Evolutionary conservation across 2,888 invertebrate species (phyloP).

Genomic region (Pemphredon lugubris): DNA sequence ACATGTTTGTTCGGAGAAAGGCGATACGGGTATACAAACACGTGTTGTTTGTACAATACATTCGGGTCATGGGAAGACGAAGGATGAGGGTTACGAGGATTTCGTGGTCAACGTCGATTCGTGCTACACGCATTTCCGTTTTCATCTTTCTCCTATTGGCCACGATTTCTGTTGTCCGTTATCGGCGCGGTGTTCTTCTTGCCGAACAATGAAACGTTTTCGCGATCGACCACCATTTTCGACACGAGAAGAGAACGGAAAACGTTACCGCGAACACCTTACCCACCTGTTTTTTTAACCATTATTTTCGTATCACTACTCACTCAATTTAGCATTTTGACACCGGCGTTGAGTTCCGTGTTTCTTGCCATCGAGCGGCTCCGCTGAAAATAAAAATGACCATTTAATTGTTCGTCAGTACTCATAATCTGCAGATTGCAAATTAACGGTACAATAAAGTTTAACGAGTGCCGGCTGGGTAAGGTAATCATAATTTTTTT

Average conservation of each 20-base stretch:
- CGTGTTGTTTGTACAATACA: conserved; percentile 27
- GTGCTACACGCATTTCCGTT: conserved; percentile 71
- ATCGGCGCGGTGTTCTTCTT: background rate
- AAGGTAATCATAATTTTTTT: too few species aligned
- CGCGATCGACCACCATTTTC: background rate
- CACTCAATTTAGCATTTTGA: too few species aligned
- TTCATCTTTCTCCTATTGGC: conserved; percentile 21
- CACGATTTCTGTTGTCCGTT: background rate
- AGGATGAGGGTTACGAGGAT: conserved; percentile 50
- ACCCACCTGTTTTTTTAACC: too few species aligned
- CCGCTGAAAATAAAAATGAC: too few species aligned
- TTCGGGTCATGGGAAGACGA: conserved; percentile 66
- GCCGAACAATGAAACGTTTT: background rate
- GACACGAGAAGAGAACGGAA: conserved; percentile 15
- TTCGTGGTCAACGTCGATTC: conserved; percentile 52
- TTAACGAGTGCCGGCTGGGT: too few species aligned
- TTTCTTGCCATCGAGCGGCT: too few species aligned
- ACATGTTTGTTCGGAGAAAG: too few species aligned
- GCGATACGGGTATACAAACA: conserved; percentile 4
- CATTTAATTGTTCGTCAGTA: too few species aligned
- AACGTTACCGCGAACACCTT: background rate
- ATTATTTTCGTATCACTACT: too few species aligned
- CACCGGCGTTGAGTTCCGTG: too few species aligned
- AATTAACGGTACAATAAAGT: too few species aligned
- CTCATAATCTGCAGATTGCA: too few species aligned